Percentiles rank a stretch among this genome's conserved stretches.
These are phyloP conservation scores for Sinelater perroti DNA, from an alignment of 2,888 invertebrate species.

Conservation along the genomic window DNA sequence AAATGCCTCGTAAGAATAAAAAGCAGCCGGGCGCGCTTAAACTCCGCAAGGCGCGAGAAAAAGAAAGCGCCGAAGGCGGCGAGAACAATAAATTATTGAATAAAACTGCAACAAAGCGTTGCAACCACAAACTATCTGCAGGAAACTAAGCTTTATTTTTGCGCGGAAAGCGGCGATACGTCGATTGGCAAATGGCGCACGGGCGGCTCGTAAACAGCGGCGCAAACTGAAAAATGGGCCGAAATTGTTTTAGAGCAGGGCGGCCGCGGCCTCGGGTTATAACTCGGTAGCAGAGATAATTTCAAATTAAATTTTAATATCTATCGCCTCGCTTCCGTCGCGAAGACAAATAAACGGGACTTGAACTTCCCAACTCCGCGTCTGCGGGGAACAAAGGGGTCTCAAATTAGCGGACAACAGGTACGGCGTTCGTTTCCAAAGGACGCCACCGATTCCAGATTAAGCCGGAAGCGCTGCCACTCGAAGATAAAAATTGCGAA, in stretches of 20 bases:
- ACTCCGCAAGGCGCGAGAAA: conserved; percentile 3
- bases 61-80: conserved; percentile 2
- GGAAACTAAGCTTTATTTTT: conserved; percentile 34
- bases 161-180: conserved; percentile 8
- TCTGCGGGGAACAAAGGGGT: conserved; percentile 51
- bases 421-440: conserved; percentile 40
- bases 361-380: conserved; percentile 49
- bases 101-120: conserved; percentile 38
- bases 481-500: conserved; percentile 31
- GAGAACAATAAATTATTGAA: conserved; percentile 38
- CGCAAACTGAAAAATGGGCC: conserved; percentile 24
- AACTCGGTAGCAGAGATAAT: conserved; percentile 38
- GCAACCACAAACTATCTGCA: conserved; percentile 38
- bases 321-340: conserved; percentile 42
- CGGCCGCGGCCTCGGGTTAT: conserved; percentile 13
- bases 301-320: conserved; percentile 55
- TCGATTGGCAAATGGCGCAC: conserved; percentile 20
- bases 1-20: conserved; percentile 27
- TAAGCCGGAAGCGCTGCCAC: conserved; percentile 32
- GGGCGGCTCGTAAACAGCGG: conserved; percentile 3
- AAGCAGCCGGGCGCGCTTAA: background rate
- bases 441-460: conserved; percentile 33
- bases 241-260: conserved; percentile 25
- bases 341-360: conserved; percentile 48
- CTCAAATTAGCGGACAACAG: conserved; percentile 55